Conservation (phyloP, 2,113 vertebrate species). For the Poeciliopsis occidentalis region DNA sequence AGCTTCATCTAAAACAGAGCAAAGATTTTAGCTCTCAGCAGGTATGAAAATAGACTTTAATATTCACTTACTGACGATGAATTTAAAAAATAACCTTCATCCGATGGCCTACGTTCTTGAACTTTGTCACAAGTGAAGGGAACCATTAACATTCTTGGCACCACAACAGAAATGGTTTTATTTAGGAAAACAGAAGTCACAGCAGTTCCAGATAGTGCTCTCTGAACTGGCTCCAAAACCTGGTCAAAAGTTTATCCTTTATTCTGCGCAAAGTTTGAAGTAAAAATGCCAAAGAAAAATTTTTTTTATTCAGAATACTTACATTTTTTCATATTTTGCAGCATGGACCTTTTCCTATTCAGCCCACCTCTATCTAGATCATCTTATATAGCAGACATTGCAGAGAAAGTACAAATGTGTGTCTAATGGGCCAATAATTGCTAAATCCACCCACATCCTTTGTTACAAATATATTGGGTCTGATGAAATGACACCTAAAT, state of each 20-base stretch:
- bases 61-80: background rate
- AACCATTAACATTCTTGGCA: background rate
- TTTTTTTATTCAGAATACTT: constrained; percentile 17
- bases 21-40: background rate
- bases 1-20: background rate
- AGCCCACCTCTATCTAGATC: background rate
- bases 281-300: background rate
- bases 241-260: background rate
- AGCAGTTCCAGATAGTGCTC: background rate
- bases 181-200: background rate
- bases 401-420: constrained; percentile 22
- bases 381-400: background rate
- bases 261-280: background rate
- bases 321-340: constrained; percentile 2
- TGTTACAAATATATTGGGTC: constrained; percentile 9
- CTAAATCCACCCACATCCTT: constrained; percentile 33
- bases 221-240: background rate
- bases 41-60: background rate
- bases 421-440: constrained; percentile 46
- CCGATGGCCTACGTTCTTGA: background rate
- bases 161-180: background rate
- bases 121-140: background rate
- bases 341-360: no score
- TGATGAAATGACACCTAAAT: constrained; percentile 15
- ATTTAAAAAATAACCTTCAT: background rate